These are phyloP conservation scores for Drosophila mayri DNA, from an alignment of 1,140 invertebrate genomes.

Conservation along the genomic window DNA sequence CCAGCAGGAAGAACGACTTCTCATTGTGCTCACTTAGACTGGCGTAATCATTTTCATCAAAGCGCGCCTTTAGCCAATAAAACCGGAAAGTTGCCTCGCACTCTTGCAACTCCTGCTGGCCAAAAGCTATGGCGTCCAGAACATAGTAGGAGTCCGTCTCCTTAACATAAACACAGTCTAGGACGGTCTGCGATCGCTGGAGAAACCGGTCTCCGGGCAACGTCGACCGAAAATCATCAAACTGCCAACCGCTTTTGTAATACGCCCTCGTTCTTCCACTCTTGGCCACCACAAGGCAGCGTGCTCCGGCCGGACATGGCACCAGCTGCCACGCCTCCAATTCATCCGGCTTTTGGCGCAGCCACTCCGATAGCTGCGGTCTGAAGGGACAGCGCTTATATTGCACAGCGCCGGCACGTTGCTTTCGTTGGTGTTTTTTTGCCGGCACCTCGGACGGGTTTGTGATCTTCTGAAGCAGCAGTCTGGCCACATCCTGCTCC, in stretches of 20 bases:
- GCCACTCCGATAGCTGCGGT: constrained; percentile 92
- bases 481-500: constrained; percentile 57
- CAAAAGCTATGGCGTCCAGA: constrained; percentile 94
- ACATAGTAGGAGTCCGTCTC: constrained; percentile 89
- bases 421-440: background rate
- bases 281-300: constrained; percentile 91
- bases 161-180: constrained; percentile 93
- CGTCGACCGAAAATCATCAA: constrained; percentile 87
- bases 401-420: constrained; percentile 20
- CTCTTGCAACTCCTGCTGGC: constrained; percentile 90
- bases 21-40: constrained; percentile 46
- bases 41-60: constrained; percentile 50
- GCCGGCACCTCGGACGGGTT: constrained; percentile 1
- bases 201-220: constrained; percentile 91
- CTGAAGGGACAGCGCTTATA: constrained; percentile 7
- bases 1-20: constrained; percentile 55
- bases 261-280: constrained; percentile 91
- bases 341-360: constrained; percentile 93
- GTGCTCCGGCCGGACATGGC: constrained; percentile 92
- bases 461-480: background rate
- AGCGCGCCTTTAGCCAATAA: constrained; percentile 77
- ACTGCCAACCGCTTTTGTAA: constrained; percentile 88
- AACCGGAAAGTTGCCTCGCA: constrained; percentile 88
- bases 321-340: constrained; percentile 92
- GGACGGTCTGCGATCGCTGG: constrained; percentile 85